phyloP scores from a whole-genome alignment of 2,888 invertebrate genomes.

The Ormyrus thymus region DNA sequence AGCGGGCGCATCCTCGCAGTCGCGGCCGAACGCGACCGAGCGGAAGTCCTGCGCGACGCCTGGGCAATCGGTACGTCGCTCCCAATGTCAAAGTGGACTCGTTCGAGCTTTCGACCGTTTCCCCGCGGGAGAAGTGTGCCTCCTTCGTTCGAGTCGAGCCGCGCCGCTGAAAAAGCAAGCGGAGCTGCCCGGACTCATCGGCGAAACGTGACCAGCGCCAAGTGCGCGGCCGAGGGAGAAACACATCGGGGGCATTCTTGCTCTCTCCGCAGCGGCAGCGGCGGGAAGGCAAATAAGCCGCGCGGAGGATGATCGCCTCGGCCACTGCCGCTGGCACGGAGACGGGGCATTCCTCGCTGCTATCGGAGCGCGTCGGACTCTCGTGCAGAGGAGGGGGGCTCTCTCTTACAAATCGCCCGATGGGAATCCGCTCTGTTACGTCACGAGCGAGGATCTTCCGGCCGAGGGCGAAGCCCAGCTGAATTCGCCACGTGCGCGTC shows the following conservation, averaged over 20 bases:
- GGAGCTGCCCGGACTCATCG: neutral
- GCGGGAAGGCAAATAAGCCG: slow-evolving; percentile 12
- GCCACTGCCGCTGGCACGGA: neutral
- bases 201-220: neutral
- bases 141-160: neutral
- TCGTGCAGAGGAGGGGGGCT: slow-evolving; percentile 14
- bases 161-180: slow-evolving; percentile 3
- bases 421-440: slow-evolving; percentile 46
- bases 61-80: slow-evolving; percentile 43
- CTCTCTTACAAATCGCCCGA: slow-evolving; percentile 60
- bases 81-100: slow-evolving; percentile 43
- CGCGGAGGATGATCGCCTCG: slow-evolving; percentile 1
- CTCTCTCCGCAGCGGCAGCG: neutral
- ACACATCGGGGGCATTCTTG: neutral
- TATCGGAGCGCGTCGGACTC: slow-evolving; percentile 57
- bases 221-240: neutral
- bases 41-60: slow-evolving; percentile 20
- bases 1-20: neutral
- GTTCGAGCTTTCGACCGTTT: neutral
- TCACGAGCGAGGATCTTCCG: too few relatives aligned
- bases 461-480: neutral
- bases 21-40: neutral
- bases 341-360: slow-evolving; percentile 53
- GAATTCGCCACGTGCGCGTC: too few relatives aligned
- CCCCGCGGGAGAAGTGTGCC: neutral